These are phyloP conservation scores for Eubasilissa splendida DNA, from an alignment of 2,888 invertebrate genomes.

Conservation along the genomic window DNA sequence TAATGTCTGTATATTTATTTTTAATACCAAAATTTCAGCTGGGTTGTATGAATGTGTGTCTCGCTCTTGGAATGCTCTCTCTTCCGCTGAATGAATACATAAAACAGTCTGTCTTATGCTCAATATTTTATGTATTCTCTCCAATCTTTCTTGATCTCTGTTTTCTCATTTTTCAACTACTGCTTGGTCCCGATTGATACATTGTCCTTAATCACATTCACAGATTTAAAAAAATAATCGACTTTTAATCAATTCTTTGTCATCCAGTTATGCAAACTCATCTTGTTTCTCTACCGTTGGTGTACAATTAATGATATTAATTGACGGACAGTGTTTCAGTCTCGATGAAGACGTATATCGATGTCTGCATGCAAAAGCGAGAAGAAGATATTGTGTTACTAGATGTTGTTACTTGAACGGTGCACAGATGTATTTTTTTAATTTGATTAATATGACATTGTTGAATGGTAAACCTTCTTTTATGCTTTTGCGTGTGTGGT, in stretches of 20 bases:
- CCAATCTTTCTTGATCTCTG: conserved; percentile 8
- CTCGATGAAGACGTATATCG: conserved; percentile 9
- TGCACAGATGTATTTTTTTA: conserved; percentile 38
- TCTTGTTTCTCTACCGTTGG: no score
- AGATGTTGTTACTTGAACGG: conserved; percentile 37
- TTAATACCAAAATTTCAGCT: conserved; percentile 47
- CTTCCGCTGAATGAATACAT: conserved; percentile 24
- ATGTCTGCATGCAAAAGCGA: conserved; percentile 55
- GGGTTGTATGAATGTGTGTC: conserved; percentile 44
- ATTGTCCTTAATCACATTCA: not conserved
- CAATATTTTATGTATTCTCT: conserved; percentile 1
- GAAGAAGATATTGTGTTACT: conserved; percentile 44
- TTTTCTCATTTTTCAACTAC: conserved; percentile 16
- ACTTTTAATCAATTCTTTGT: not conserved
- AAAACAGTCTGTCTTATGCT: conserved; percentile 36
- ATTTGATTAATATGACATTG: conserved; percentile 34
- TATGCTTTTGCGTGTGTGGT: conserved; percentile 54
- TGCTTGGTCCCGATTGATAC: not conserved
- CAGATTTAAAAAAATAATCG: no score
- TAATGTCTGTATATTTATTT: conserved; percentile 32
- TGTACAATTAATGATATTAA: not conserved
- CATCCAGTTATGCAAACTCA: no score
- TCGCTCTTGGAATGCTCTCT: conserved; percentile 32
- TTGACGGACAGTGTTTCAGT: not conserved
- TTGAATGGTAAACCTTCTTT: conserved; percentile 48